phyloP scores from a whole-genome alignment of 2,888 invertebrate genomes.

The Amphipoea oculea region DNA sequence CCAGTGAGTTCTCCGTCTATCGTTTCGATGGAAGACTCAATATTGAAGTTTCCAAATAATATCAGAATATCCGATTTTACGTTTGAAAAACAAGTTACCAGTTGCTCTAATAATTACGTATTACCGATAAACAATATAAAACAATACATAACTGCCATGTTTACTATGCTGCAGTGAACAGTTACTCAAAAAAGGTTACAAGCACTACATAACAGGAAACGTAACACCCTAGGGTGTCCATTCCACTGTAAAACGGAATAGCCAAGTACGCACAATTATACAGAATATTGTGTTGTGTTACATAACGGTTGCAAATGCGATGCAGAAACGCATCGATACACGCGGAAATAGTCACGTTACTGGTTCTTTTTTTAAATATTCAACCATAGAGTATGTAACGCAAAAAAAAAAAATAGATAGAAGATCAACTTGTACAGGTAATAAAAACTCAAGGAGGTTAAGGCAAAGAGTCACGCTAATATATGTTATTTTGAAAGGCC shows the following conservation, averaged over 20 bases:
- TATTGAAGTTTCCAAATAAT: background rate
- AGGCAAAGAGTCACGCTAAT: background rate
- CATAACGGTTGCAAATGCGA: conserved; percentile 59
- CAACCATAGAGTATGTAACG: conserved; percentile 15
- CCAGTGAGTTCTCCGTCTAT: background rate
- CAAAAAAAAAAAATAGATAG: conserved; percentile 10
- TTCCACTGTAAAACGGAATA: conserved; percentile 59
- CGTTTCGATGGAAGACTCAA: background rate
- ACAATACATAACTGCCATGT: conserved; percentile 5
- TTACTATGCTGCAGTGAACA: conserved; percentile 30
- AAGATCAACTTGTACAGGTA: conserved; percentile 2
- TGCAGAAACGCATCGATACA: conserved; percentile 63
- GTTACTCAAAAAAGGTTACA: conserved; percentile 52
- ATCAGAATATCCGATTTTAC: background rate
- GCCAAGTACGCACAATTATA: conserved; percentile 60
- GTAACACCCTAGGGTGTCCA: conserved; percentile 61
- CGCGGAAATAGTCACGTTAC: conserved; percentile 51
- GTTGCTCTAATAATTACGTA: background rate
- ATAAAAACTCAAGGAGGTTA: background rate
- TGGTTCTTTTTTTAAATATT: conserved; percentile 52
- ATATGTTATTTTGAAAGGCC: background rate
- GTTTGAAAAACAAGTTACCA: background rate
- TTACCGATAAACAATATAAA: conserved; percentile 3
- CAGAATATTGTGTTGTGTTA: conserved; percentile 56
- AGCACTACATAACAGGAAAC: conserved; percentile 53